These are phyloP conservation scores for Clarias laeviceps DNA, from an alignment of 2,797 vertebrate genomes.

Conservation along the genomic window DNA sequence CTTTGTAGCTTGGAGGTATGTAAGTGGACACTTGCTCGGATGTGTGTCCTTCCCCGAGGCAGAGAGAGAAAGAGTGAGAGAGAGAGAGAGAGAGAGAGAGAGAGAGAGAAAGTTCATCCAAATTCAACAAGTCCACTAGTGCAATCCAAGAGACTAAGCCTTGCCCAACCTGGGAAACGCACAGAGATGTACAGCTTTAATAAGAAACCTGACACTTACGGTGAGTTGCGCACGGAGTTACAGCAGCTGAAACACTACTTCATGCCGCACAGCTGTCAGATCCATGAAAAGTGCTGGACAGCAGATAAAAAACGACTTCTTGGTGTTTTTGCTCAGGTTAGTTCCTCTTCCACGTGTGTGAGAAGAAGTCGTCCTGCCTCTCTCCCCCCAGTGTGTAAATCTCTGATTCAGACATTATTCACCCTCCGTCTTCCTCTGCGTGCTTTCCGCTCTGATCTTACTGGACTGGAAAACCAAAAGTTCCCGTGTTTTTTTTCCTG, in stretches of 20 bases:
- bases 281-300: slow-evolving; percentile 36
- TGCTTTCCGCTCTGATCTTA: slow-evolving; percentile 42
- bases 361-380: slow-evolving; percentile 2
- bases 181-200: not conserved
- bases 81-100: not conserved
- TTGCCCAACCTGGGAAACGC: not conserved
- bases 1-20: not conserved
- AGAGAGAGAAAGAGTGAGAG: not conserved
- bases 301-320: slow-evolving; percentile 4
- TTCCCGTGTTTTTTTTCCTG: not conserved
- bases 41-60: not conserved
- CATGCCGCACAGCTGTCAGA: slow-evolving; percentile 12
- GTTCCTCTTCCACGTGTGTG: slow-evolving; percentile 26
- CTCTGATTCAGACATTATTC: slow-evolving; percentile 53
- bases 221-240: not conserved
- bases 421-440: slow-evolving; percentile 43
- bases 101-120: not conserved
- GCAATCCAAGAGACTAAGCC: not conserved
- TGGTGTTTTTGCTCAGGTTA: not conserved
- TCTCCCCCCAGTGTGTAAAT: slow-evolving; percentile 17
- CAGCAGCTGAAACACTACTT: not conserved
- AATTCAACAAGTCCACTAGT: not conserved
- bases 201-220: not conserved
- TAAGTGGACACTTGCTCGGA: not conserved
- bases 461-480: slow-evolving; percentile 20